Evolutionary conservation across 2,888 invertebrate genomes (phyloP), one percentile per base, ranked within the genome.

Genomic region (Eupithecia dodoneata): DNA sequence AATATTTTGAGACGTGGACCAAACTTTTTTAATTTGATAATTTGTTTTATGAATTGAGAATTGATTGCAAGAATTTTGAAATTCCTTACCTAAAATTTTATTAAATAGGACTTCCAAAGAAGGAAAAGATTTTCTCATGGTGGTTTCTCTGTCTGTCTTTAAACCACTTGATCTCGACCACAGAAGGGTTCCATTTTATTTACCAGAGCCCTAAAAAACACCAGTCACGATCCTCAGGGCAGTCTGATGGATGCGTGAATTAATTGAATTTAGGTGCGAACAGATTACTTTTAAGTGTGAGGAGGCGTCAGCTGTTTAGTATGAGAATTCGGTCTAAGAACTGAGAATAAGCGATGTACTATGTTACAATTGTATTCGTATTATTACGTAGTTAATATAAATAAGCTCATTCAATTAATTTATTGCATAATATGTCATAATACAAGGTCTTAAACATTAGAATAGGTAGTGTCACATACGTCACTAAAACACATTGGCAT

Each of bases 231-330:
- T 89, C 89, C 89, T 86, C 82, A 85, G 84, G 87, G 83, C 88
- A 87, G 87, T 88, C 88, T 84, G 86, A 88, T 91, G 90, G 90
- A 90, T 89, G 90, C 87, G 86, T 83, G 91, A 91, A 92, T 93
- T 94, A 94, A 94, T 94, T 94, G 94, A 94, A 94, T 94, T 92
- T 91, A 92, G 92, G 93, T 93, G 93, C 92, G 91, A 94, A 93
- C 89, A 89, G 89, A 87, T 86, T 87, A 81, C 76, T 84, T 76
- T 83, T 85, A 86, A 84, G 83, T 82, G 86, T 85, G 67, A 72
- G 85, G 87, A 84, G 83, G 84, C 83, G 85, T 1, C 10, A 85
- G 86, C 86, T 87, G 89, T 67, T 78, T 67, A 69, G 71, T 49
- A 47, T 59, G 6, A 52, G 13, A 71, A 67, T 55, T 44, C 15